phyloP scores from a whole-genome alignment of 2,113 vertebrate species.

The Syngnathus floridae region DNA sequence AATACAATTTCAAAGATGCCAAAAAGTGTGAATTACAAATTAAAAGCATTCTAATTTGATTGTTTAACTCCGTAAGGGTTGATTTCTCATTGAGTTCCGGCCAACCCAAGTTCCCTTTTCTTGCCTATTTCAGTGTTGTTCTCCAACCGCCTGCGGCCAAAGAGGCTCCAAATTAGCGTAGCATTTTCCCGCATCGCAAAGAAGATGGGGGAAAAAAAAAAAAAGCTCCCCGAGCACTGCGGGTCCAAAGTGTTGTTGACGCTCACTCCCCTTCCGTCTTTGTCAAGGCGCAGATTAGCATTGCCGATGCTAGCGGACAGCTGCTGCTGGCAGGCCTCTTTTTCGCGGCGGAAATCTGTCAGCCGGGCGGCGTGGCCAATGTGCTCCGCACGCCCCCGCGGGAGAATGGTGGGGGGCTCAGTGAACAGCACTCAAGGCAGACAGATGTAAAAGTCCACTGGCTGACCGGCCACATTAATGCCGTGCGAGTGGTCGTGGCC shows the following conservation, averaged over 20 bases:
- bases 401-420: constrained; percentile 44
- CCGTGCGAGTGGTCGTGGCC: constrained; percentile 24
- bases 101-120: neutral
- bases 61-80: neutral
- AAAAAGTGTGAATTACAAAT: neutral
- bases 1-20: neutral
- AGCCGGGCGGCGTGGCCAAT: constrained; percentile 50
- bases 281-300: constrained; percentile 60
- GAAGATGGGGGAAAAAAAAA: constrained; percentile 37
- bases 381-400: constrained; percentile 38
- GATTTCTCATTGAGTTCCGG: neutral
- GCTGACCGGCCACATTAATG: constrained; percentile 26
- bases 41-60: neutral
- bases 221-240: constrained; percentile 46
- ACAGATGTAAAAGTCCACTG: constrained; percentile 69
- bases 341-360: constrained; percentile 60
- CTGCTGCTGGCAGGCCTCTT: constrained; percentile 67
- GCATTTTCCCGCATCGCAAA: constrained; percentile 1
- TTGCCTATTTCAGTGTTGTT: neutral
- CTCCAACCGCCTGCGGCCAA: neutral
- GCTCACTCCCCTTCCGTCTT: constrained; percentile 57
- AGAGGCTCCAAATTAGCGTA: neutral
- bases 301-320: constrained; percentile 69
- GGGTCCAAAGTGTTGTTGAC: constrained; percentile 55
- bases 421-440: constrained; percentile 68